phyloP scores from a whole-genome alignment of 1,140 invertebrate genomes.

The Branchinecta lynchi region DNA sequence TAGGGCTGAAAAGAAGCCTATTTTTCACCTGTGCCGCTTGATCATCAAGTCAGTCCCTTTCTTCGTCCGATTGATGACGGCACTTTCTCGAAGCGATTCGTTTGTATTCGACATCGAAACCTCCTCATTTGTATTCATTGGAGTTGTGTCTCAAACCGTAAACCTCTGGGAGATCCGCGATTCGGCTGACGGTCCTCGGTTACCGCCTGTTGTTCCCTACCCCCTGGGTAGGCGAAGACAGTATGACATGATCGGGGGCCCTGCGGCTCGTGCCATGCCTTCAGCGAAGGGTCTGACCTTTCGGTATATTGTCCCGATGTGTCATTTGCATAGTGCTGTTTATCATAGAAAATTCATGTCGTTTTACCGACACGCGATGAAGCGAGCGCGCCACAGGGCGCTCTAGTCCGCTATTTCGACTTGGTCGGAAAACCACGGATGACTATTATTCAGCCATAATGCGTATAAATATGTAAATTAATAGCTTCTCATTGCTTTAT shows the following conservation, averaged over 20 bases:
- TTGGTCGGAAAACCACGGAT: not conserved
- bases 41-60: not conserved
- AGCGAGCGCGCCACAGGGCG: not conserved
- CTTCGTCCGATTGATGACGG: not conserved
- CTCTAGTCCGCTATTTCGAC: not conserved
- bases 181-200: slow-evolving; percentile 2
- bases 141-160: slow-evolving; percentile 7
- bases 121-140: slow-evolving; percentile 8
- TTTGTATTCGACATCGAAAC: not conserved
- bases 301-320: not conserved
- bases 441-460: slow-evolving; percentile 3
- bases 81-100: not conserved
- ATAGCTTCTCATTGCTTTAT: not conserved
- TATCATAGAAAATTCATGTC: not conserved
- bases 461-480: not conserved
- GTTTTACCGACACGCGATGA: slow-evolving; percentile 10
- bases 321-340: slow-evolving; percentile 10
- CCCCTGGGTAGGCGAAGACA: not conserved
- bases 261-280: not conserved
- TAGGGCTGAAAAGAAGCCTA: not conserved
- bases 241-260: slow-evolving; percentile 10
- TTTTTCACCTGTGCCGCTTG: not conserved
- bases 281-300: slow-evolving; percentile 4
- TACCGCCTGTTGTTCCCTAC: not conserved
- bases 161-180: not conserved